These are phyloP conservation scores for Oegoconia quadripuncta DNA, from an alignment of 2,888 invertebrate species.

Conservation along the genomic window DNA sequence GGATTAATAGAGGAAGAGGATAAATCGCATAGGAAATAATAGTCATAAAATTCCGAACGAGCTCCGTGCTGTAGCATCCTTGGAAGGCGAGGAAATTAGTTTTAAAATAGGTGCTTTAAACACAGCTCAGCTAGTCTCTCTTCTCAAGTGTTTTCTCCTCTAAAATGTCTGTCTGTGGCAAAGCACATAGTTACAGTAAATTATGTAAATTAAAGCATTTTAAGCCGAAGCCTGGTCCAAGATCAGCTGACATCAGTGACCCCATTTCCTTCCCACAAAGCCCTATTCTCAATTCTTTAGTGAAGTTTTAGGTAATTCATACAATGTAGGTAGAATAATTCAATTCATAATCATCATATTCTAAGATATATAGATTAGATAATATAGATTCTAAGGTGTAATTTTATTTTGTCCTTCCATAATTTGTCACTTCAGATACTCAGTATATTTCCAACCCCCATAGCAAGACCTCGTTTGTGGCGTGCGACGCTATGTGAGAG, in stretches of 20 bases:
- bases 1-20: conserved; percentile 1
- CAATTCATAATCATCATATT: too few species aligned
- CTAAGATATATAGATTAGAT: too few species aligned
- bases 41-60: conserved; percentile 14
- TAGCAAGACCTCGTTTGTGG: too few species aligned
- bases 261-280: conserved; percentile 25
- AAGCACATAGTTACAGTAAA: conserved; percentile 24
- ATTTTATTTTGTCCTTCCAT: too few species aligned
- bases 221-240: conserved; percentile 28
- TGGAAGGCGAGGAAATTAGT: conserved; percentile 14
- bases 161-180: conserved; percentile 7
- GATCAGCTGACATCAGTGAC: conserved; percentile 36
- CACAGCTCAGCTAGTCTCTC: conserved; percentile 8
- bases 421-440: too few species aligned
- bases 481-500: too few species aligned
- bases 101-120: conserved; percentile 15
- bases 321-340: too few species aligned
- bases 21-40: conserved; percentile 15
- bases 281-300: conserved; percentile 31
- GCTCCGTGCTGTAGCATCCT: conserved; percentile 1
- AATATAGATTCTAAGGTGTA: too few species aligned
- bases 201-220: conserved; percentile 45
- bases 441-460: too few species aligned
- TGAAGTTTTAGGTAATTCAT: too few species aligned
- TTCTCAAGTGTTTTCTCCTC: conserved; percentile 2